Percentiles rank a stretch among this genome's conserved stretches.
These are phyloP conservation scores for Coranthus polyacanthus DNA, from an alignment of 2,797 vertebrate genomes.

Conservation along the genomic window DNA sequence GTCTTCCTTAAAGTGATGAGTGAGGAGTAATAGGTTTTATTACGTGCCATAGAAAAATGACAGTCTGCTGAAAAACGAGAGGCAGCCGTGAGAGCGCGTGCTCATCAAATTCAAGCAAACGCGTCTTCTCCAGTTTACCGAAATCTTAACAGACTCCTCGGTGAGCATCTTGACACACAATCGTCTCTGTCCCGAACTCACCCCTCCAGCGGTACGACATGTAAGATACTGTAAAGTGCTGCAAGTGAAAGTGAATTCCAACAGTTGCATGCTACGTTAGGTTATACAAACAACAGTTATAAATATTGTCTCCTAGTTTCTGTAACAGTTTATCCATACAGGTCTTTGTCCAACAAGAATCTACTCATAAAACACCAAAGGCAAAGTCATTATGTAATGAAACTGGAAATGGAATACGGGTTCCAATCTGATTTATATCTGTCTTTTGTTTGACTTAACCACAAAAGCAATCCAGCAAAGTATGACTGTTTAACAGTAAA, in stretches of 20 bases:
- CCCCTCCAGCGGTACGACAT: constrained; percentile 1
- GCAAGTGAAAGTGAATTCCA: background rate
- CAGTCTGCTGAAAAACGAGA: constrained; percentile 60
- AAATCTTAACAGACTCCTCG: background rate
- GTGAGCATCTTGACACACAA: constrained; percentile 7
- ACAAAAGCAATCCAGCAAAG: constrained; percentile 10
- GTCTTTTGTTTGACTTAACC: constrained; percentile 29
- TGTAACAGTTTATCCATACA: constrained; percentile 17
- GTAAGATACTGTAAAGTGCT: background rate
- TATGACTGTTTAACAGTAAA: constrained; percentile 28
- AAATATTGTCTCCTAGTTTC: too few species aligned
- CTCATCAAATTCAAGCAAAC: constrained; percentile 29
- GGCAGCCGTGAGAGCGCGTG: constrained; percentile 23
- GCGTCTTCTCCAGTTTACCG: constrained; percentile 9
- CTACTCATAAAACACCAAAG: constrained; percentile 11
- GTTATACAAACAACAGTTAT: too few species aligned
- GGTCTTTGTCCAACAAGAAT: constrained; percentile 5
- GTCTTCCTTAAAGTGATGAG: constrained; percentile 64
- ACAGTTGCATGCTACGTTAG: too few species aligned
- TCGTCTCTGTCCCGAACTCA: constrained; percentile 35
- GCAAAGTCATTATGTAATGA: constrained; percentile 34
- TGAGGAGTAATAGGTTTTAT: constrained; percentile 69
- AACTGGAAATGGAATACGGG: constrained; percentile 19
- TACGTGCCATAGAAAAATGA: constrained; percentile 64
- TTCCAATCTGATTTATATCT: constrained; percentile 6